Conservation (phyloP, 2,113 vertebrate genomes). For the Oncorhynchus masou region DNA sequence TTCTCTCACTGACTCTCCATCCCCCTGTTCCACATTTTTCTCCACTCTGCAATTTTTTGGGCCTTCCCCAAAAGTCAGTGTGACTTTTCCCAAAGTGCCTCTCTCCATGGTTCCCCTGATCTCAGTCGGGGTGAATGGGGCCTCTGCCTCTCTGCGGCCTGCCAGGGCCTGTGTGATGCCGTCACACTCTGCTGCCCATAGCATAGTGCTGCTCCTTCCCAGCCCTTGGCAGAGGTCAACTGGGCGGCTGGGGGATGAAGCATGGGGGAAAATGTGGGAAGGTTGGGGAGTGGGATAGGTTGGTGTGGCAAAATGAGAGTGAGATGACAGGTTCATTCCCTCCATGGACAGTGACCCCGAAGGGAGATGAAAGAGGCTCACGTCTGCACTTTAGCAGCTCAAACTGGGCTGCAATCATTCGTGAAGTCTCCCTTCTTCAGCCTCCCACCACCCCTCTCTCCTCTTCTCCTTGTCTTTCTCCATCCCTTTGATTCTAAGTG, state of each 20-base stretch:
- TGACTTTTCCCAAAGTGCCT: neutral
- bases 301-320: slow-evolving; percentile 30
- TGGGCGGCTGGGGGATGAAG: neutral
- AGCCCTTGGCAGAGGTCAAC: neutral
- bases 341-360: slow-evolving; percentile 95
- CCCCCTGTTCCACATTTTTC: neutral
- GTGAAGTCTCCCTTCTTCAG: slow-evolving; percentile 57
- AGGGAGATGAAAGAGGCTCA: slow-evolving; percentile 96
- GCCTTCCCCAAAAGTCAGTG: neutral
- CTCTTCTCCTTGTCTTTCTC: neutral
- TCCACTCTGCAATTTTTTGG: neutral
- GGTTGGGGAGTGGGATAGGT: slow-evolving; percentile 42
- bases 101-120: neutral
- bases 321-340: slow-evolving; percentile 96
- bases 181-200: slow-evolving; percentile 23
- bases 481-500: slow-evolving; percentile 18
- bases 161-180: slow-evolving; percentile 25
- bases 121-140: neutral
- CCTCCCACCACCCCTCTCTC: slow-evolving; percentile 21
- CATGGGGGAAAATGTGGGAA: slow-evolving; percentile 46
- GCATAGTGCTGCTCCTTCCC: neutral
- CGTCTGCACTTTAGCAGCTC: slow-evolving; percentile 85
- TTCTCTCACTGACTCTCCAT: neutral
- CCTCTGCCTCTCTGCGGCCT: neutral
- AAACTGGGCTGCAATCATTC: slow-evolving; percentile 71